Conservation (phyloP, 2,797 vertebrate species). For the Salarias fasciatus region DNA sequence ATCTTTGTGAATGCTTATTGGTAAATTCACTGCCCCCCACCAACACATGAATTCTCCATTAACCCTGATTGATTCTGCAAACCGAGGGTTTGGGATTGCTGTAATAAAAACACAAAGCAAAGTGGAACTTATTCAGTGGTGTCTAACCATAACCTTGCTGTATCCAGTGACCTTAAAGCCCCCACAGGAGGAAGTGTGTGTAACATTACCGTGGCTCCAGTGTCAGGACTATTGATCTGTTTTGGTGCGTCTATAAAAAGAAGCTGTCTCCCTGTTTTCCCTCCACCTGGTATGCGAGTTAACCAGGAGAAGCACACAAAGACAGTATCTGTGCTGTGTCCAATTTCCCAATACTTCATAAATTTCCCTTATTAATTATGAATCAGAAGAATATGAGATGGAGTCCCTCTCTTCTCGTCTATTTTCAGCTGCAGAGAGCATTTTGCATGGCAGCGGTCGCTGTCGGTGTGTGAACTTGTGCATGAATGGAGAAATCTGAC, state of each 20-base stretch:
- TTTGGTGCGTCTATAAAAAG: conserved; percentile 70
- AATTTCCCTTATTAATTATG: conserved; percentile 72
- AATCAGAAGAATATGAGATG: conserved; percentile 39
- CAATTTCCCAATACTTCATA: conserved; percentile 46
- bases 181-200: conserved; percentile 37
- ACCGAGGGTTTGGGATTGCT: background rate
- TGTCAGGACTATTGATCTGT: conserved; percentile 62
- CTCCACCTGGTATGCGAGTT: conserved; percentile 28
- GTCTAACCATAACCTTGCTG: conserved; percentile 51
- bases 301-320: conserved; percentile 26
- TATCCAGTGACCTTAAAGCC: conserved; percentile 49
- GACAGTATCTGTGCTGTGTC: conserved; percentile 27
- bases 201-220: conserved; percentile 30
- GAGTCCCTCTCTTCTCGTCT: background rate
- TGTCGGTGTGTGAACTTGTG: too few species aligned
- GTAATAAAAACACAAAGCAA: background rate
- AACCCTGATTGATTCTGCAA: conserved; percentile 12
- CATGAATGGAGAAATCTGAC: too few species aligned
- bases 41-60: conserved; percentile 8
- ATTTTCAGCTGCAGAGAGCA: too few species aligned
- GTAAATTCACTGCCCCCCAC: background rate
- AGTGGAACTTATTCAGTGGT: conserved; percentile 9
- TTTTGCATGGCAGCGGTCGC: too few species aligned
- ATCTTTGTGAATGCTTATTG: conserved; percentile 18
- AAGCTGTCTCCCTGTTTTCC: conserved; percentile 30